Conservation (phyloP, 2,113 vertebrate species). For the Eudyptes chrysolophus region DNA sequence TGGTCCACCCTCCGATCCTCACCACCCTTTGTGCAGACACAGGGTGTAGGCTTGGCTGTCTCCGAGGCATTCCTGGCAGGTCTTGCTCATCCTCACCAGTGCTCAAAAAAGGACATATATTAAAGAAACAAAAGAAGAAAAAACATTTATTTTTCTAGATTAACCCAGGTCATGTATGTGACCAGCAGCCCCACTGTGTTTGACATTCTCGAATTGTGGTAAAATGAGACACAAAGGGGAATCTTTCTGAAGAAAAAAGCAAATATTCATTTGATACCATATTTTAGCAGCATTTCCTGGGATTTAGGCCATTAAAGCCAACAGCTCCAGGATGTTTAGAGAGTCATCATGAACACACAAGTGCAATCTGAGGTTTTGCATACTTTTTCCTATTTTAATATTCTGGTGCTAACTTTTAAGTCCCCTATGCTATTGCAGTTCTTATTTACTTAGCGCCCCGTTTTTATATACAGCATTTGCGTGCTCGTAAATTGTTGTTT, state of each 20-base stretch:
- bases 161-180: neutral
- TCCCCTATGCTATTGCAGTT: neutral
- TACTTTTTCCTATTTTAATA: neutral
- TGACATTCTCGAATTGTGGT: neutral
- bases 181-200: neutral
- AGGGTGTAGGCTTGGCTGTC: neutral
- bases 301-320: neutral
- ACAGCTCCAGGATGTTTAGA: constrained; percentile 39
- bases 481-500: neutral
- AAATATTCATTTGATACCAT: neutral
- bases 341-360: neutral
- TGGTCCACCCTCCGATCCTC: neutral
- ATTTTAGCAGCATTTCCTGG: constrained; percentile 1
- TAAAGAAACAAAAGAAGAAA: neutral
- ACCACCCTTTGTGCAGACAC: neutral
- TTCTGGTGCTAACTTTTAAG: neutral
- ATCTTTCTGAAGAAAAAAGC: neutral
- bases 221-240: neutral
- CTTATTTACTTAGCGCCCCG: neutral
- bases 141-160: neutral
- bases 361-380: neutral
- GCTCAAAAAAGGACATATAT: neutral
- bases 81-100: neutral
- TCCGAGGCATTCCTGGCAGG: neutral
- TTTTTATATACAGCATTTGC: neutral